A percentile compares a stretch with the other conserved stretches of the same genome.
Conservation (phyloP, 2,888 invertebrate species). For the Adela reaumurella region DNA sequence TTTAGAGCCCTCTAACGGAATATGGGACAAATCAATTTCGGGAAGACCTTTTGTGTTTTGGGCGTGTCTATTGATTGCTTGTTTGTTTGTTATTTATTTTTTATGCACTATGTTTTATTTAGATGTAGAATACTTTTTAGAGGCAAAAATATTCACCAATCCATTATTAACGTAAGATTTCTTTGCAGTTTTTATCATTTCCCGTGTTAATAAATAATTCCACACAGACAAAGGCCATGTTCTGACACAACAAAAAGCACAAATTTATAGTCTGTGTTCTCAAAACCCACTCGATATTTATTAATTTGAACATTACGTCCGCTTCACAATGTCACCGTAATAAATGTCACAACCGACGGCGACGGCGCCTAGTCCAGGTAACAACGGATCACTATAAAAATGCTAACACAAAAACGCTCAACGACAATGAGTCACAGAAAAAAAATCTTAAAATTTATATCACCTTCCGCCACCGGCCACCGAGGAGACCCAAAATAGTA, state of each 20-base stretch:
- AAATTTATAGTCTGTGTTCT: background rate
- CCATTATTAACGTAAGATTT: no score
- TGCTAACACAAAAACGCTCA: slow-evolving; percentile 37
- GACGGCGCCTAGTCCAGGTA: slow-evolving; percentile 55
- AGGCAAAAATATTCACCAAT: no score
- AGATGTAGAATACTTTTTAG: no score
- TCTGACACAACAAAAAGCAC: background rate
- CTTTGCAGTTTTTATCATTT: no score
- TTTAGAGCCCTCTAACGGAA: slow-evolving; percentile 11
- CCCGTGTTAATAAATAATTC: no score
- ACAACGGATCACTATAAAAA: slow-evolving; percentile 30
- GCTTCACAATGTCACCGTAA: slow-evolving; percentile 47
- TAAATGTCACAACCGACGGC: slow-evolving; percentile 52
- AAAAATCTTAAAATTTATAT: slow-evolving; percentile 45
- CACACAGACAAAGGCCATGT: no score
- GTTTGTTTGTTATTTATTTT: no score
- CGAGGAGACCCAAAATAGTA: slow-evolving; percentile 44
- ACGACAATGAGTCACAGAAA: slow-evolving; percentile 38
- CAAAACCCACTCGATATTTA: slow-evolving; percentile 16
- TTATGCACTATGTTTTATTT: no score
- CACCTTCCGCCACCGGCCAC: slow-evolving; percentile 35
- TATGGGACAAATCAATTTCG: no score
- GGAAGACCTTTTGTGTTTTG: no score
- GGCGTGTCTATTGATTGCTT: no score
- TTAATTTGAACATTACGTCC: slow-evolving; percentile 53